Percentiles rank a stretch among this genome's conserved stretches.
These are phyloP conservation scores for Microtus richardsoni DNA, from an alignment of 2,113 vertebrate genomes.

Conservation along the genomic window DNA sequence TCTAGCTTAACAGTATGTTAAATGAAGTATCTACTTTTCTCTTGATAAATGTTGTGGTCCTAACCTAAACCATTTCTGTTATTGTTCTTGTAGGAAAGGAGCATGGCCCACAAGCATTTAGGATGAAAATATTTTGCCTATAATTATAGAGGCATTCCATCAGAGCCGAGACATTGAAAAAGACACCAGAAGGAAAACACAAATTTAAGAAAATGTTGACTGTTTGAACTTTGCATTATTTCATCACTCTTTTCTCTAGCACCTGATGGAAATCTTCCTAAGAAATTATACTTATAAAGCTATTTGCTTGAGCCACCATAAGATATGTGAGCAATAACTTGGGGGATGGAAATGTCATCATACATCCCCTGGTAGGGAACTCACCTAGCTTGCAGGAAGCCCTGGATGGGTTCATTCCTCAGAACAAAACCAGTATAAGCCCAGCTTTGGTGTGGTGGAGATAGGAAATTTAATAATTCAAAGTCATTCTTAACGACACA, in stretches of 20 bases:
- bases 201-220: neutral
- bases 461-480: neutral
- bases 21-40: neutral
- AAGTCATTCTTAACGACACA: neutral
- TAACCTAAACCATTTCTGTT: neutral
- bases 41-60: neutral
- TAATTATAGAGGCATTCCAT: neutral
- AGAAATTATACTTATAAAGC: neutral
- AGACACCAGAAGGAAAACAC: slow-evolving; percentile 20
- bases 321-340: neutral
- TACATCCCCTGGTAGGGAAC: too few species aligned
- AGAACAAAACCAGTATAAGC: too few species aligned
- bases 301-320: neutral
- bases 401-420: neutral
- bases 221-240: neutral
- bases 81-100: slow-evolving; percentile 19
- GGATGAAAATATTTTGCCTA: neutral
- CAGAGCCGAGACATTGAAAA: neutral
- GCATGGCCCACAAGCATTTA: neutral
- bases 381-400: neutral
- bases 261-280: neutral
- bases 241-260: neutral
- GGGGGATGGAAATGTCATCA: neutral
- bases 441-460: neutral
- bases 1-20: neutral